Percentiles rank a stretch among this genome's conserved stretches.
Evolutionary conservation across 2,797 vertebrate genomes (phyloP).

Genomic region (Sorex maritimensis): DNA sequence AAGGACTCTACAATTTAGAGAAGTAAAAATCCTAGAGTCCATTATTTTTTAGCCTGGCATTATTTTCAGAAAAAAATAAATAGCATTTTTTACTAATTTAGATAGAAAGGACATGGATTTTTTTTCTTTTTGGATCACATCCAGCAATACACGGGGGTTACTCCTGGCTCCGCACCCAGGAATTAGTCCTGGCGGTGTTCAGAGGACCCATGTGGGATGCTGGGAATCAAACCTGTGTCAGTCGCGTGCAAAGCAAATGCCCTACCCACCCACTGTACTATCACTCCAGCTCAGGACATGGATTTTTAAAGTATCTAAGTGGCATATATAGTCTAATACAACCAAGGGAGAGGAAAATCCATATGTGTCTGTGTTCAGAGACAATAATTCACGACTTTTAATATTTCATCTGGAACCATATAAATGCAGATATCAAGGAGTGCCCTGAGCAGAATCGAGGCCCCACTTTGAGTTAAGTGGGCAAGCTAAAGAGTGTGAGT

Average conservation of each 20-base stretch:
- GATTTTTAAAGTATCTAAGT: constrained; percentile 8
- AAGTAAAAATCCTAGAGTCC: background rate
- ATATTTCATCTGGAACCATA: background rate
- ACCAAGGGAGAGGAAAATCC: background rate
- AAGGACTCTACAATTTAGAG: background rate
- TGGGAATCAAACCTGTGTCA: too few species aligned
- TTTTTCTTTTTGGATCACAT: background rate
- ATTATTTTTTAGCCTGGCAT: background rate
- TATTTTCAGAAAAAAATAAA: background rate
- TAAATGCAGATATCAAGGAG: background rate
- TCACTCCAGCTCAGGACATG: too few species aligned
- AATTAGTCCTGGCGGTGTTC: too few species aligned
- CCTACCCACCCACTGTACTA: too few species aligned
- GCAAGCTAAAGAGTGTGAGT: too few species aligned
- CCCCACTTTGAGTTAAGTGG: too few species aligned
- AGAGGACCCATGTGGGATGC: too few species aligned
- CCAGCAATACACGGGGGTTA: too few species aligned
- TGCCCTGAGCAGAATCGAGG: background rate
- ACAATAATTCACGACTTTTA: constrained; percentile 34
- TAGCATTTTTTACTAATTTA: background rate
- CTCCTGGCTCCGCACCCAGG: too few species aligned
- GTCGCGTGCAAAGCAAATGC: too few species aligned
- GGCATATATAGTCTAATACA: background rate
- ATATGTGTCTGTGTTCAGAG: background rate
- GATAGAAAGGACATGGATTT: background rate